phyloP scores from a whole-genome alignment of 2,113 vertebrate genomes.

The Hypomesus transpacificus region DNA sequence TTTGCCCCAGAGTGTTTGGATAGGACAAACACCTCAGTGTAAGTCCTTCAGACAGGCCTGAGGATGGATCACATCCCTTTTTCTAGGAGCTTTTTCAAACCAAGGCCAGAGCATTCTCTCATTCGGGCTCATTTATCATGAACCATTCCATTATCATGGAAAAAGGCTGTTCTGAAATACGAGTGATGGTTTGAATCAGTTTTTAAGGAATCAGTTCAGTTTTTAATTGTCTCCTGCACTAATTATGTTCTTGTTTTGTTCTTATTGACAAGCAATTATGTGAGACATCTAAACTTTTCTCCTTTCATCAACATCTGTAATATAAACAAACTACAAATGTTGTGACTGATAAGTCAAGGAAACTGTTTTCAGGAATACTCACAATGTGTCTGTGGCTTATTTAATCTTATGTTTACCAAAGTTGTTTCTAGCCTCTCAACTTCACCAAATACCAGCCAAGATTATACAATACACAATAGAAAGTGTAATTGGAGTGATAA shows the following conservation, averaged over 20 bases:
- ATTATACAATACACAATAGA: too few relatives aligned
- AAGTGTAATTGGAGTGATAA: too few relatives aligned
- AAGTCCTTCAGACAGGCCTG: conserved; percentile 10
- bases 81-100: conserved; percentile 7
- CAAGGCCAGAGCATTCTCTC: background rate
- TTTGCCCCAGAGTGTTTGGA: conserved; percentile 7
- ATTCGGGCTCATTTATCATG: background rate
- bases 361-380: background rate
- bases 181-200: background rate
- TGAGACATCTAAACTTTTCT: too few relatives aligned
- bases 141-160: background rate
- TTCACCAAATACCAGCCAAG: background rate
- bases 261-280: too few relatives aligned
- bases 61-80: conserved; percentile 6
- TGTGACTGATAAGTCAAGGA: background rate
- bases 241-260: too few relatives aligned
- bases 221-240: too few relatives aligned
- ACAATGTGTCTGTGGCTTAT: too few relatives aligned
- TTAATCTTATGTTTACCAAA: conserved; percentile 1
- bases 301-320: too few relatives aligned
- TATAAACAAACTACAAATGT: too few relatives aligned
- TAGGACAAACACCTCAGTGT: conserved; percentile 27
- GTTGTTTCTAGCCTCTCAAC: conserved; percentile 5
- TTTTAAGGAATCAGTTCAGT: too few relatives aligned
- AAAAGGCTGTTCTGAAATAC: background rate